Base-by-base conservation (phyloP, 2,888 invertebrate genomes). In the Pseudococcus viburni region DNA sequence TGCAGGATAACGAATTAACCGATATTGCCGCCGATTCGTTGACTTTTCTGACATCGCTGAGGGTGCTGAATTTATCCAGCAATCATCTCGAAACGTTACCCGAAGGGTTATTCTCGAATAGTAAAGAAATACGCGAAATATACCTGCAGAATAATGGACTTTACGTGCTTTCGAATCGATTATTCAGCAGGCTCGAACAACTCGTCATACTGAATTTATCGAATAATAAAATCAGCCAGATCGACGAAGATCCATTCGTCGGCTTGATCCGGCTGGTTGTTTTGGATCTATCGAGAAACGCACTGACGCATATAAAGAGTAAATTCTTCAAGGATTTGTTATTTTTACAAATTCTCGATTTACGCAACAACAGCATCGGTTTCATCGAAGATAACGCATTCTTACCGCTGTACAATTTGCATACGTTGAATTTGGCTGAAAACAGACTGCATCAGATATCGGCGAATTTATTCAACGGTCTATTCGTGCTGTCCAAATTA, bases 341-440 rank as follows among this genome's bases (percentile, higher is more conserved):
- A 91, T 96, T 96, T 91, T 93, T 97, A 89, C 96, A 97, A 93
- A 96, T 96, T 90, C 93, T 97, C 89, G 96, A 96, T 91, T 93
- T 97, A 90, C 94, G 95, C 91, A 96, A 96, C 91, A 97, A 97
- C 91, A 95, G 96, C 11, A 96, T 97, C 91, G 95, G 95, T n/a
- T 96, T 95, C 91, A 95, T 97, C 90, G 96, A 96, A 93, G 96
- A 96, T 91, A 96, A 96, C 91, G 96, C 97, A 84, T 97, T 98
- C 91, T 92, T 96, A 91, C 96, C 97, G 0, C 93, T 98, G 85
- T 96, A 97, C 92, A 97, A 97, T 92, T 93, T 98, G 90, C 96
- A 97, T 92, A 96, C 97, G 8, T 92, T 98, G 86, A 97, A 98
- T 91, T 92, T 98, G 90, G 96, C 97, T 64, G 96, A 97, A 92